Evolutionary conservation across 64 coral and sea anemone genomes (phyloP).

Genomic region (Stichodactyla mertensii): DNA sequence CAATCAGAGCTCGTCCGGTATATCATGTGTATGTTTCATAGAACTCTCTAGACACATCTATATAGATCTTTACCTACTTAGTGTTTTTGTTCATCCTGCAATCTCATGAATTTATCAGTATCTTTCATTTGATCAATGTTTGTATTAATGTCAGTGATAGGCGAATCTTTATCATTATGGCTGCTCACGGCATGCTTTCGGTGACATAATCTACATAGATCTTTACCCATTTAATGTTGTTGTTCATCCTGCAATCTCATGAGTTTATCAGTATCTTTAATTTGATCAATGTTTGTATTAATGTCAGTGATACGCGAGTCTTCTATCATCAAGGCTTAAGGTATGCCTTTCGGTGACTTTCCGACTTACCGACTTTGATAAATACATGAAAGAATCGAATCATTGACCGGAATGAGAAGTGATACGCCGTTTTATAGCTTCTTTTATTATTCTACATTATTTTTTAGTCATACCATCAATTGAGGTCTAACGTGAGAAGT

Average conservation of each 20-base stretch:
- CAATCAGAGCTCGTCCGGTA: no score
- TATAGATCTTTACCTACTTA: no score
- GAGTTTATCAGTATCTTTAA: background rate
- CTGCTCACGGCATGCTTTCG: background rate
- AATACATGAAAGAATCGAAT: no score
- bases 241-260: background rate
- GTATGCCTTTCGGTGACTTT: background rate
- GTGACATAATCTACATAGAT: background rate
- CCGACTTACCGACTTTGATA: no score
- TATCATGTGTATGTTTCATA: no score
- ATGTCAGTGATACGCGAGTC: background rate
- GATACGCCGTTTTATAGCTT: no score
- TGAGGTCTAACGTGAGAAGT: no score
- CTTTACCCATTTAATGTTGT: background rate
- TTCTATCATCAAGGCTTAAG: background rate
- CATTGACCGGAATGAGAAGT: no score
- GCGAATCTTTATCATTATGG: background rate
- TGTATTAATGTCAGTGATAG: background rate
- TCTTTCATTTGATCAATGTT: background rate
- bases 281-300: background rate
- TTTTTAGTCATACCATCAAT: no score
- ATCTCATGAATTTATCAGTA: background rate
- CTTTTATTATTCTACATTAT: no score
- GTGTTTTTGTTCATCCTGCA: background rate
- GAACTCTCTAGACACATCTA: no score